Base-by-base conservation (phyloP, 2,113 vertebrate genomes). In the Takifugu flavidus region DNA sequence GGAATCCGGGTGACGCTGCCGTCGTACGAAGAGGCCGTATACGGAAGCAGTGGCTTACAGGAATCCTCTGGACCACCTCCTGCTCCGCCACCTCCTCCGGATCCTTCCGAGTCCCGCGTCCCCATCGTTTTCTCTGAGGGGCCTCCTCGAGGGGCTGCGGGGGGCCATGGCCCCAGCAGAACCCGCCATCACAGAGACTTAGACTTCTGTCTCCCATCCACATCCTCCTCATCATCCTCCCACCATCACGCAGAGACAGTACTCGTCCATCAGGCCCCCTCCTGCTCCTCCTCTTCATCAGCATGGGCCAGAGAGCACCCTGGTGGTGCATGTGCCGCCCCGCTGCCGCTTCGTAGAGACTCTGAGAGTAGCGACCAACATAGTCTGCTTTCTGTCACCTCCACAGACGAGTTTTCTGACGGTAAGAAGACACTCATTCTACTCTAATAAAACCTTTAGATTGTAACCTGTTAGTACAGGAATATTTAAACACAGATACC, bases 21-120 rank as follows among this genome's bases (percentile, higher is more conserved):
- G 0, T 98, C 98, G 0, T 99, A 99, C 0, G 98, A 99, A 83
- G 98, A 99, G 86, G 98, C 98, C 0, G 97, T 99, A 13, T 98
- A 98, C 1, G 97, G 97, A 79, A 95, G 92, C 72, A 82, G 91
- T 0, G 94, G 94, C 45, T 92, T 91, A 72, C 87, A 89, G 58
- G 4, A 56, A 3, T 44, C 67, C n/a, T 59, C 80, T 0, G 74
- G 39, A 47, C 60, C 85, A 29, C 72, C 79, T 28, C 81, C 81
- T 27, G 72, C 87, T 31, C 60, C 79, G 0, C 57, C 79, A 3
- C 84, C 89, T 6, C 70, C 86, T 28, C 49, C 56, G 0, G 85
- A 92, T 74, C 91, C 92, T 0, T 90, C 92, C 0, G 95, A 96
- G 81, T 91, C 94, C 27, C 91, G 96, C 12, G 94, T 98, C 43